Evolutionary conservation across 2,888 invertebrate species (phyloP).

Genomic region (Rugalucina vietnamica): DNA sequence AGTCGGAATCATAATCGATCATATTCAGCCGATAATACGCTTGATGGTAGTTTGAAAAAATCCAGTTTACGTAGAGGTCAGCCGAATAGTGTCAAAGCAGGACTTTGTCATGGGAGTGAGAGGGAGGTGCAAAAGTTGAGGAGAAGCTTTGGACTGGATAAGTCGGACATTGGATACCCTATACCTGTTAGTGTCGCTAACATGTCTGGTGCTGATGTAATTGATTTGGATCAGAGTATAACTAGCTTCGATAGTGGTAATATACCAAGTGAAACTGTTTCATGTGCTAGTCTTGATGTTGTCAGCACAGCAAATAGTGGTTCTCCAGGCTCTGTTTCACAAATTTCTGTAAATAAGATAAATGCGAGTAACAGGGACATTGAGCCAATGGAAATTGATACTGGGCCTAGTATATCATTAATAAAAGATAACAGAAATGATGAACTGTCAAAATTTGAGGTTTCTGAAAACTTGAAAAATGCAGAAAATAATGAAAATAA

Average conservation of each 20-base stretch:
- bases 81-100: conserved; percentile 77
- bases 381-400: not conserved
- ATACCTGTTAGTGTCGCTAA: conserved; percentile 64
- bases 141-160: conserved; percentile 73
- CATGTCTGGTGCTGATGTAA: conserved; percentile 33
- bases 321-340: conserved; percentile 46
- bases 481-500: not conserved
- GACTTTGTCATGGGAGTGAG: conserved; percentile 71
- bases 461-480: not conserved
- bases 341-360: not conserved
- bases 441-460: not conserved
- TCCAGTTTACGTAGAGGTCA: conserved; percentile 69
- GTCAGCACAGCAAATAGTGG: not conserved
- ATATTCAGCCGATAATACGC: conserved; percentile 44
- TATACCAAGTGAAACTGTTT: conserved; percentile 3
- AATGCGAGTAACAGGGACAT: not conserved
- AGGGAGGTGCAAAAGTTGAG: conserved; percentile 66
- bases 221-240: conserved; percentile 51
- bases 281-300: not conserved
- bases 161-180: conserved; percentile 69
- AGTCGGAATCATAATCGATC: conserved; percentile 48
- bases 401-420: not conserved
- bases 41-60: conserved; percentile 52
- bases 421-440: not conserved
- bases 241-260: conserved; percentile 34